Evolutionary conservation across 1,140 invertebrate species (phyloP), one percentile per base, ranked within the genome.

Genomic region (Drosophila orosa): DNA sequence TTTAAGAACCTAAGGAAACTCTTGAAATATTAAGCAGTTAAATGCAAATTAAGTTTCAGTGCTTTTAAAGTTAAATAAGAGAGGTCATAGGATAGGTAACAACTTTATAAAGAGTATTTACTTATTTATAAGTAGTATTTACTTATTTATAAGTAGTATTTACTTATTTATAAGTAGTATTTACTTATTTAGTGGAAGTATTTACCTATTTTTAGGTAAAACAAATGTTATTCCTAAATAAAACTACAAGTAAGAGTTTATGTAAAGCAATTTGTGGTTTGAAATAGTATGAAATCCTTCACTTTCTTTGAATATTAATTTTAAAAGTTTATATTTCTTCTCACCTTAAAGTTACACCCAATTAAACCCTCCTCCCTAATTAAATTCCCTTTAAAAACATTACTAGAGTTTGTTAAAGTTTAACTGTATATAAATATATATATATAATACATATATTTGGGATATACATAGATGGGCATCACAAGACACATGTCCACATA

Each of bases 401-500:
- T n/a, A n/a, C n/a, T n/a, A n/a, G n/a, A n/a, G n/a, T n/a, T n/a
- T n/a, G n/a, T n/a, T n/a, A n/a, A n/a, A n/a, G n/a, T 33, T 9
- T 8, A 61, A 33, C 66, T 48, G 57, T 62, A 58, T 39, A 57
- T 58, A 52, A 22, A 55, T 37, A 78, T 15, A 33, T 54, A 40
- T 22, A 50, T 24, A n/a, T 1, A 3, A 48, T 29, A 13, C 19
- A 65, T 44, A 44, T 55, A 40, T 33, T 63, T 69, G 35, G 48
- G 25, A 57, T 60, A 55, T 74, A 74, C 80, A 74, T 78, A 78
- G 77, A 62, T 69, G 69, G 69, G 68, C 77, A 78, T 83, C 76
- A 35, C 50, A 85, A 86, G 83, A 86, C 83, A 86, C 83, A 87
- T 89, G 83, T 87, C 80, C 84, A 83, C 80, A 87, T 87, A 87